Evolutionary conservation across 1,140 invertebrate species (phyloP).

Genomic region (Drosophila mauritiana): DNA sequence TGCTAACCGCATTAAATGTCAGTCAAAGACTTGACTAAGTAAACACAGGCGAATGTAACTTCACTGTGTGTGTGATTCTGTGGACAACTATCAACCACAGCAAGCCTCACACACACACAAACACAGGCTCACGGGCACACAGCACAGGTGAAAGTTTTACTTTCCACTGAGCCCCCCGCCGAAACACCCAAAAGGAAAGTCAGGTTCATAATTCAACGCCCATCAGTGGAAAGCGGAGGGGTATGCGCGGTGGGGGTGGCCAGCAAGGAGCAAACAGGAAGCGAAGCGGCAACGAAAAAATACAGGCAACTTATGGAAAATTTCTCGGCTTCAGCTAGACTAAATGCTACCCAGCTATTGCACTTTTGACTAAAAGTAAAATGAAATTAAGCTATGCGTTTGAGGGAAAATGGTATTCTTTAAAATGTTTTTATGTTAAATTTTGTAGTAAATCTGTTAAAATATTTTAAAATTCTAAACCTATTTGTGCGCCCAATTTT

Average conservation of each 20-base stretch:
- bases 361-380: too few species aligned
- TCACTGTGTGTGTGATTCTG: slow-evolving; percentile 6
- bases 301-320: neutral
- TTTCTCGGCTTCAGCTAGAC: too few species aligned
- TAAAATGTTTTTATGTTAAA: too few species aligned
- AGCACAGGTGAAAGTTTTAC: slow-evolving; percentile 38
- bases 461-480: too few species aligned
- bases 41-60: slow-evolving; percentile 32
- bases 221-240: slow-evolving; percentile 15
- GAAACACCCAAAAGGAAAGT: slow-evolving; percentile 29
- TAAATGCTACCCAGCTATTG: too few species aligned
- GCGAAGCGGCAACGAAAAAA: slow-evolving; percentile 38
- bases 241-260: slow-evolving; percentile 4
- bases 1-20: slow-evolving; percentile 73
- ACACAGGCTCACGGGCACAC: too few species aligned
- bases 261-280: slow-evolving; percentile 53
- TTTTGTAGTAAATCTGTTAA: too few species aligned
- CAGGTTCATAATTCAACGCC: slow-evolving; percentile 66
- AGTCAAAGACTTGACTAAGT: slow-evolving; percentile 59
- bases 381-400: too few species aligned
- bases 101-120: slow-evolving; percentile 6
- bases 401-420: too few species aligned
- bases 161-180: slow-evolving; percentile 14
- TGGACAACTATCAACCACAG: slow-evolving; percentile 55
- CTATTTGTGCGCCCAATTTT: neutral